Evolutionary conservation across 2,888 invertebrate genomes (phyloP).

Genomic region (Lymantria monacha): DNA sequence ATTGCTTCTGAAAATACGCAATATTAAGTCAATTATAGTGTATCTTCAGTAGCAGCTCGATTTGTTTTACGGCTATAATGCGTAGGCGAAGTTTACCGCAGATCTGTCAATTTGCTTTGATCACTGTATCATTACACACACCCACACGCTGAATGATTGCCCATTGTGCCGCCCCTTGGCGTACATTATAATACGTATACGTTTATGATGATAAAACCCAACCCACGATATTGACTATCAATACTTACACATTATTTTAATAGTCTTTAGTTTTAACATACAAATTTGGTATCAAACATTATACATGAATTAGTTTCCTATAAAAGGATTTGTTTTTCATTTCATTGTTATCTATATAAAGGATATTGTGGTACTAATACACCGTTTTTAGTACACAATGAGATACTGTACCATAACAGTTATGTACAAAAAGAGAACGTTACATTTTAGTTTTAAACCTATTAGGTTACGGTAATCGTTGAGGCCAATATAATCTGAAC

Average conservation of each 20-base stretch:
- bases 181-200: conserved; percentile 32
- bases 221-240: conserved; percentile 27
- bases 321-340: conserved; percentile 15
- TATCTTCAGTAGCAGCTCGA: neutral
- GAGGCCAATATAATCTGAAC: neutral
- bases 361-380: conserved; percentile 7
- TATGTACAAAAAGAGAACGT: conserved; percentile 20
- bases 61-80: conserved; percentile 1
- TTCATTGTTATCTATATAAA: conserved; percentile 25
- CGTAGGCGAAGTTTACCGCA: conserved; percentile 36
- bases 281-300: conserved; percentile 23
- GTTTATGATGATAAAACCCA: conserved; percentile 32
- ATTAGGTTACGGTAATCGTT: neutral
- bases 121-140: conserved; percentile 46
- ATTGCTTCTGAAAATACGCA: neutral
- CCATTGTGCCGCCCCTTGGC: conserved; percentile 48
- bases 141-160: conserved; percentile 48
- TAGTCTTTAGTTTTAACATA: conserved; percentile 21
- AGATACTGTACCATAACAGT: conserved; percentile 20
- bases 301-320: conserved; percentile 17
- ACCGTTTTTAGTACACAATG: conserved; percentile 18
- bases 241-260: conserved; percentile 21
- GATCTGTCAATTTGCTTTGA: conserved; percentile 50
- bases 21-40: neutral
- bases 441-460: conserved; percentile 4